These are phyloP conservation scores for Chiroxiphia lanceolata DNA, from an alignment of 2,797 vertebrate species.

Conservation along the genomic window DNA sequence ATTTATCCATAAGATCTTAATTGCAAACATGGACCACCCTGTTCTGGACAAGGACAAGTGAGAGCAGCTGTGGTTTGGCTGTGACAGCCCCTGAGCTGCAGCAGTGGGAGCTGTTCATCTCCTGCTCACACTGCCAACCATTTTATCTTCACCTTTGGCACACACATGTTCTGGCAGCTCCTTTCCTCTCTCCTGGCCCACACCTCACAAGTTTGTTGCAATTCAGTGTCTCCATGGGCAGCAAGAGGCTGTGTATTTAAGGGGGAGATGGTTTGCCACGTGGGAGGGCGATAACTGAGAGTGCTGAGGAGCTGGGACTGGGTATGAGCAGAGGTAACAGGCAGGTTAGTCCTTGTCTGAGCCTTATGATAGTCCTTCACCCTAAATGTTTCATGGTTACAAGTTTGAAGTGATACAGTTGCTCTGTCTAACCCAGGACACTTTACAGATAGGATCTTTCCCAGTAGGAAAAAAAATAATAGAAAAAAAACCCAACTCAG, in stretches of 20 bases:
- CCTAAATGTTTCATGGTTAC: background rate
- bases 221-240: background rate
- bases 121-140: background rate
- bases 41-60: background rate
- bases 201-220: background rate
- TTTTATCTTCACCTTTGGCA: background rate
- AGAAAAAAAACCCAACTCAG: background rate
- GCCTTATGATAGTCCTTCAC: background rate
- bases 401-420: background rate
- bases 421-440: background rate
- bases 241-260: background rate
- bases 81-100: background rate
- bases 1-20: background rate
- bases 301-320: background rate
- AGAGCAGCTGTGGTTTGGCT: background rate
- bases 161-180: background rate
- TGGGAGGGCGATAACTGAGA: background rate
- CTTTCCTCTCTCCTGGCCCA: background rate
- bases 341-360: background rate
- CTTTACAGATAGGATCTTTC: conserved; percentile 9
- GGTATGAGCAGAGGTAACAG: accelerated
- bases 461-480: background rate
- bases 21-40: background rate
- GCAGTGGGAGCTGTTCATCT: background rate
- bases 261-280: background rate